Evolutionary conservation across 2,797 vertebrate species (phyloP).

Genomic region (Sebastes dallii): DNA sequence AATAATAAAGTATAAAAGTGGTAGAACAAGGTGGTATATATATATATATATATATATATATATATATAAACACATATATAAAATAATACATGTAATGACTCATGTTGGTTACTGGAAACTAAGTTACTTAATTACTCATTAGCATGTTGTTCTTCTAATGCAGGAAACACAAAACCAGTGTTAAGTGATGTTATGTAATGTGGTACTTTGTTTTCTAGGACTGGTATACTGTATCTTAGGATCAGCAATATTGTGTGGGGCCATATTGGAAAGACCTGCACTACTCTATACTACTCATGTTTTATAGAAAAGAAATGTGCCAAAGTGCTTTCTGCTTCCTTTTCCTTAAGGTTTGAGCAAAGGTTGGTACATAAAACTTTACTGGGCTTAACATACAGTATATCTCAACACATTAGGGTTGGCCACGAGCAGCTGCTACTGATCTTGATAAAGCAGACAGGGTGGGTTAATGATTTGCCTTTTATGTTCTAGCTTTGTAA

Average conservation of each 20-base stretch:
- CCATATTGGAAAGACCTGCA: neutral
- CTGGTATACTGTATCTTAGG: neutral
- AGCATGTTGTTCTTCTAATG: neutral
- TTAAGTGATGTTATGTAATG: neutral
- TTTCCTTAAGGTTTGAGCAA: neutral
- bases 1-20: too few relatives aligned
- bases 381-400: neutral
- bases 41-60: too few relatives aligned
- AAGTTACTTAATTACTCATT: neutral
- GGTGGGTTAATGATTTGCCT: constrained; percentile 59
- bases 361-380: neutral
- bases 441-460: neutral
- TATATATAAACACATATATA: too few relatives aligned
- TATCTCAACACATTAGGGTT: too few relatives aligned
- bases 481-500: neutral
- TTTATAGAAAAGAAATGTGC: neutral
- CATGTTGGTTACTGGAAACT: too few relatives aligned
- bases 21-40: too few relatives aligned
- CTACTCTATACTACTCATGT: neutral
- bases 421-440: neutral
- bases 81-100: neutral
- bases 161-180: neutral
- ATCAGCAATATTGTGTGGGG: neutral
- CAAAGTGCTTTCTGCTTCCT: neutral
- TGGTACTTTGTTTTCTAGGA: neutral